phyloP scores from a whole-genome alignment of 2,113 vertebrate genomes.

The Sander vitreus region DNA sequence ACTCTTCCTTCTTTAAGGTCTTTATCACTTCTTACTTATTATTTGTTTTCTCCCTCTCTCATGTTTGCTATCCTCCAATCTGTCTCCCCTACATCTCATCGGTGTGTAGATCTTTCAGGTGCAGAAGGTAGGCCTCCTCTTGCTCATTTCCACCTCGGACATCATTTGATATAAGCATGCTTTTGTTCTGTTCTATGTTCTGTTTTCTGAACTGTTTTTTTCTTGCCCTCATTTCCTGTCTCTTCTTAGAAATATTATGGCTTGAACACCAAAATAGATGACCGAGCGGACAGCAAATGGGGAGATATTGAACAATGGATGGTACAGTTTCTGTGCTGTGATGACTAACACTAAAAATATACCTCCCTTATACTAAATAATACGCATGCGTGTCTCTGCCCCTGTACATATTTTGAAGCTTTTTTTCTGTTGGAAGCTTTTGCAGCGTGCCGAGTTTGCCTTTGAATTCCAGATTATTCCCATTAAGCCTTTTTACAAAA shows the following conservation, averaged over 20 bases:
- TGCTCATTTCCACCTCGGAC: conserved; percentile 25
- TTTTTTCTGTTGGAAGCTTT: conserved; percentile 9
- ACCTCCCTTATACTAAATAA: background rate
- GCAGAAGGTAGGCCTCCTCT: conserved; percentile 92
- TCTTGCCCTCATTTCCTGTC: conserved; percentile 18
- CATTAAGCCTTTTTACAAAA: conserved; percentile 56
- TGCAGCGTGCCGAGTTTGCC: background rate
- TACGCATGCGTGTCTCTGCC: conserved; percentile 7
- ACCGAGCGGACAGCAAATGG: conserved; percentile 92
- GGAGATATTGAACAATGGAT: conserved; percentile 99
- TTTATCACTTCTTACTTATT: background rate
- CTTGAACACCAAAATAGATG: conserved; percentile 91
- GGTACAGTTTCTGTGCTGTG: conserved; percentile 84
- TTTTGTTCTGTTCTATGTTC: background rate
- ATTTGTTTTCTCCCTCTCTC: background rate
- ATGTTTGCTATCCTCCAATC: conserved; percentile 25
- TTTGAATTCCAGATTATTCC: conserved; percentile 54
- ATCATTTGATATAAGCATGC: conserved; percentile 6
- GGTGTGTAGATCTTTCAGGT: conserved; percentile 94
- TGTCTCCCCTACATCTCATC: conserved; percentile 46
- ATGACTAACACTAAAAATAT: background rate
- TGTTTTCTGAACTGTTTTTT: conserved; percentile 6
- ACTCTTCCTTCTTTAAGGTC: background rate
- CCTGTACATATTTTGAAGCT: background rate
- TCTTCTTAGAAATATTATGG: conserved; percentile 94